phyloP scores from a whole-genome alignment of 2,113 vertebrate species.

The Romanogobio albipinnatus region DNA sequence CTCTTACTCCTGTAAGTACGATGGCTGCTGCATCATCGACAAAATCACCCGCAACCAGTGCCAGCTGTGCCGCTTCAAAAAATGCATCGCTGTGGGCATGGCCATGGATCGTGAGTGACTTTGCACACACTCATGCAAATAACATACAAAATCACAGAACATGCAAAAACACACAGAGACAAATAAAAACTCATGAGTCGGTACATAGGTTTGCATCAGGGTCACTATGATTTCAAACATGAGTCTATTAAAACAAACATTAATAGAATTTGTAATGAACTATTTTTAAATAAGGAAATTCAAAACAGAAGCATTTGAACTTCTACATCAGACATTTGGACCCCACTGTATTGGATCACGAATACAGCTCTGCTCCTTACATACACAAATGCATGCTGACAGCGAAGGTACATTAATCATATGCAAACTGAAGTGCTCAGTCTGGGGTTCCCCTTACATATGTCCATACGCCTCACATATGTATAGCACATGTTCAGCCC shows the following conservation, averaged over 20 bases:
- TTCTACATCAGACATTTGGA: background rate
- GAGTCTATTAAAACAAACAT: too few species aligned
- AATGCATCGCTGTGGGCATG: slow-evolving; percentile 90
- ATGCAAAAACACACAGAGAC: slow-evolving; percentile 11
- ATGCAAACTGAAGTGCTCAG: slow-evolving; percentile 1
- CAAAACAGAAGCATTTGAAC: background rate
- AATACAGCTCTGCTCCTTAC: background rate
- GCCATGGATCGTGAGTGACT: slow-evolving; percentile 81
- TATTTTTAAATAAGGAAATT: background rate
- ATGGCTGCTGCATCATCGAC: slow-evolving; percentile 95
- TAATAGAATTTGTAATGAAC: background rate
- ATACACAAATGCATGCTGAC: slow-evolving; percentile 12
- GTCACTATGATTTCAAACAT: background rate
- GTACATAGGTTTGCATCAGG: background rate
- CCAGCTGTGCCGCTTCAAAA: slow-evolving; percentile 97
- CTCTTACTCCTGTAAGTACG: slow-evolving; percentile 83
- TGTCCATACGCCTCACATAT: slow-evolving; percentile 18
- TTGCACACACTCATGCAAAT: slow-evolving; percentile 43
- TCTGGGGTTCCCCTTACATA: background rate
- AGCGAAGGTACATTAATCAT: slow-evolving; percentile 27
- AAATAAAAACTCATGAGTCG: background rate
- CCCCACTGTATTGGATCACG: background rate
- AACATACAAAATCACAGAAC: background rate
- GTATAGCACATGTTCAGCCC: slow-evolving; percentile 39
- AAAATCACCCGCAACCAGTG: slow-evolving; percentile 99